Evolutionary conservation across 2,888 invertebrate genomes (phyloP), one percentile per base, ranked within the genome.

Genomic region (Trachelus tabidus): DNA sequence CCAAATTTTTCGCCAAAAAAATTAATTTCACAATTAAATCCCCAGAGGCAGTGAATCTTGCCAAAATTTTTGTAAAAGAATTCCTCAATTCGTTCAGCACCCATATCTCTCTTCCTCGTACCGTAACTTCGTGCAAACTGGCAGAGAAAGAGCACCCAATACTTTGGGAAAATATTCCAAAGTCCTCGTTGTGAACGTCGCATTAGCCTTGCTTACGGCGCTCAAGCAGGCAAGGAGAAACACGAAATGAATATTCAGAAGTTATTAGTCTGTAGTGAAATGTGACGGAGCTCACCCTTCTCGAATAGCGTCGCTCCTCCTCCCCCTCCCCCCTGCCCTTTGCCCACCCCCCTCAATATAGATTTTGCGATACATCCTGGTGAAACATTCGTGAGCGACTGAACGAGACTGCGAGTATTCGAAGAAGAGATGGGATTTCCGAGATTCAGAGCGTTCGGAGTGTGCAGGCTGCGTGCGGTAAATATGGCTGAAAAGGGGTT

Each of bases 181-280:
- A 56, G 56, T 23, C 71, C 71, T 71, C 83, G 86, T 85, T 90
- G 89, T 89, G 90, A 87, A 86, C 84, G 89, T 86, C 87, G 91
- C 91, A 89, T 91, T 89, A 89, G 83, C 85, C 86, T 87, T 90
- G 90, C 89, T 90, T 88, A 85, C 83, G 69, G 82, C 77, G 78
- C 84, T 85, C 88, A 85, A 88, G 88, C 88, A 89, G 89, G 88
- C 90, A 89, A 90, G 89, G 89, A 90, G 91, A 90, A 91, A 91
- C 91, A 89, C 89, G 91, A 91, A 91, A 91, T 91, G 91, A 91
- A 91, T 91, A 91, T 91, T 91, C 91, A 91, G 90, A 91, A 91
- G 91, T 91, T 91, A 91, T 91, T 91, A 91, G 91, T 91, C 91
- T 90, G 90, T 89, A 90, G 90, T 91, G 90, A 91, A 91, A 91